Percentiles rank a stretch among this genome's conserved stretches.
phyloP scores from a whole-genome alignment of 2,797 vertebrate genomes.

The Microctenopoma steveboyesi region DNA sequence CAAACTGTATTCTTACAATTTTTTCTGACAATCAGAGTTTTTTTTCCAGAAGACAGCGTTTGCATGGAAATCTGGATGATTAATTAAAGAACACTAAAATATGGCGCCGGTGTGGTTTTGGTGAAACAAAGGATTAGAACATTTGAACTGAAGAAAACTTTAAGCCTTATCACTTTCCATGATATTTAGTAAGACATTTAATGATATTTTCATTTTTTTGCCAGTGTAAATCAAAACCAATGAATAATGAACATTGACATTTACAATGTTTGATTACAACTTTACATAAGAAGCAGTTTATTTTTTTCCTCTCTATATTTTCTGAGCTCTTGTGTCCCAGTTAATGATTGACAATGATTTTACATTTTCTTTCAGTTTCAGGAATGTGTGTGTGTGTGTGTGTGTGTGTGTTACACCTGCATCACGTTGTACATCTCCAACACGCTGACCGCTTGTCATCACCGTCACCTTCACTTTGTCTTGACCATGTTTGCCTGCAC shows the following conservation, averaged over 20 bases:
- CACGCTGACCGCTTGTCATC: constrained; percentile 40
- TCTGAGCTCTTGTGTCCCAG: constrained; percentile 48
- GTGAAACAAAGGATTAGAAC: constrained; percentile 32
- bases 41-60: constrained; percentile 60
- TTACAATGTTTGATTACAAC: constrained; percentile 62
- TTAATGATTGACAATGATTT: constrained; percentile 9
- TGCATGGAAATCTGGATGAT: constrained; percentile 27
- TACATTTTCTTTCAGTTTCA: constrained; percentile 41
- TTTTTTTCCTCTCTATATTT: constrained; percentile 61
- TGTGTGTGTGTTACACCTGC: constrained; percentile 35
- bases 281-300: constrained; percentile 52
- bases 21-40: constrained; percentile 83
- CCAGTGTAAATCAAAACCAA: constrained; percentile 69
- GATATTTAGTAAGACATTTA: constrained; percentile 79
- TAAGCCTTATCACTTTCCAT: constrained; percentile 79
- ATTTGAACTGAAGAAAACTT: constrained; percentile 64
- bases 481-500: constrained; percentile 47
- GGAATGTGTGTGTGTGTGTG: constrained; percentile 24
- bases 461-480: constrained; percentile 42
- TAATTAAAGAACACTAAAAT: constrained; percentile 6
- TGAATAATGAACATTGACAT: constrained; percentile 52
- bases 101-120: constrained; percentile 3
- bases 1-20: constrained; percentile 56
- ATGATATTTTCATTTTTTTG: constrained; percentile 63
- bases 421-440: constrained; percentile 44